A percentile compares a stretch with the other conserved stretches of the same genome.
These are phyloP conservation scores for Tipula confusa DNA, from an alignment of 2,888 invertebrate species.

Conservation along the genomic window DNA sequence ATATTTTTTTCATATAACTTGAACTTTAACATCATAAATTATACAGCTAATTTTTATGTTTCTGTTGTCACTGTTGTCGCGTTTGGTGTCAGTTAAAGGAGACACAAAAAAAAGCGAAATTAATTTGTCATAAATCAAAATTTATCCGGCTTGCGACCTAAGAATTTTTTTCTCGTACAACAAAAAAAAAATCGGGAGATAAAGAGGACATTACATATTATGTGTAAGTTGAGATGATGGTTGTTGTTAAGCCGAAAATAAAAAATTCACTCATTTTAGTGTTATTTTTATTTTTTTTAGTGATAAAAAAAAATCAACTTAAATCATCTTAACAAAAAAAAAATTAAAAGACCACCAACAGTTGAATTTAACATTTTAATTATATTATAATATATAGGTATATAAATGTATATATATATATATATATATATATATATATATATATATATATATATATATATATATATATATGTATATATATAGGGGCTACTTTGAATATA, in stretches of 20 bases:
- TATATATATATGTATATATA: no score
- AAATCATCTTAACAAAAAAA: not conserved
- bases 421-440: no score
- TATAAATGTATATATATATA: not conserved
- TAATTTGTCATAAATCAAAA: constrained; percentile 20
- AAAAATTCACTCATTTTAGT: not conserved
- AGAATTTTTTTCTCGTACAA: not conserved
- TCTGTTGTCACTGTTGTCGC: not conserved
- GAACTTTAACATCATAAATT: not conserved
- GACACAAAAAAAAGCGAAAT: not conserved
- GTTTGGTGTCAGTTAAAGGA: not conserved
- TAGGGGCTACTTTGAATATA: not conserved
- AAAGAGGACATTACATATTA: not conserved
- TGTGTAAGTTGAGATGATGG: not conserved
- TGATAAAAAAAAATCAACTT: no score
- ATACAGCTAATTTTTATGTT: not conserved
- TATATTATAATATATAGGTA: not conserved
- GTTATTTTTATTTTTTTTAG: not conserved
- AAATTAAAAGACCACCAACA: not conserved
- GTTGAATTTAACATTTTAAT: not conserved
- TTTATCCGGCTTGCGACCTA: not conserved
- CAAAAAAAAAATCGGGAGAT: not conserved
- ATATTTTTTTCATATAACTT: not conserved
- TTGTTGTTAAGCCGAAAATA: not conserved
- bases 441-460: not conserved